These are phyloP conservation scores for Hycleus cichorii DNA, from an alignment of 1,140 invertebrate species.

Conservation along the genomic window DNA sequence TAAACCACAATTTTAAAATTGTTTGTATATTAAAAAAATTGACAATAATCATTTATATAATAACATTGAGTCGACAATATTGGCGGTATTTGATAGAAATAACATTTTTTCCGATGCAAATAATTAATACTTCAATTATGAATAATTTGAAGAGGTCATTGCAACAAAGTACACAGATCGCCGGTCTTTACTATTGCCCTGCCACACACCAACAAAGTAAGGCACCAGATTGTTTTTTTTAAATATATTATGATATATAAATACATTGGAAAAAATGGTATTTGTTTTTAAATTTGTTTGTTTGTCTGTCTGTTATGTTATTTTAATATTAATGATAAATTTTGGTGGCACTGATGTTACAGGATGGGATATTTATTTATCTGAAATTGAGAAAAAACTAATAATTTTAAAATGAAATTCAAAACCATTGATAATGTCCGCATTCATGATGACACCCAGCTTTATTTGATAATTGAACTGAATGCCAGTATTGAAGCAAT, in stretches of 20 bases:
- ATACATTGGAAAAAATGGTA: constrained; percentile 41
- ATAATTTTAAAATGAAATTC: background rate
- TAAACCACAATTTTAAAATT: constrained; percentile 18
- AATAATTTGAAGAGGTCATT: constrained; percentile 28
- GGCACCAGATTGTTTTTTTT: constrained; percentile 33
- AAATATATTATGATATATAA: constrained; percentile 26
- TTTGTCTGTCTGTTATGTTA: background rate
- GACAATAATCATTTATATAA: constrained; percentile 38
- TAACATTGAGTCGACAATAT: constrained; percentile 34
- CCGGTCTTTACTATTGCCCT: constrained; percentile 16
- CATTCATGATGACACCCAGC: constrained; percentile 14
- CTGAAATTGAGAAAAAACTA: constrained; percentile 20
- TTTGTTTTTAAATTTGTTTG: constrained; percentile 9
- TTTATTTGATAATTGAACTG: background rate
- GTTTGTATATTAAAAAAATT: constrained; percentile 40
- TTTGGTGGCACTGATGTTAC: constrained; percentile 36
- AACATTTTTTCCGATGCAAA: constrained; percentile 38
- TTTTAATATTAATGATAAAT: constrained; percentile 15
- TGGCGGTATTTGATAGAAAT: constrained; percentile 35
- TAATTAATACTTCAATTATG: constrained; percentile 20
- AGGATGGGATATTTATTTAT: constrained; percentile 9
- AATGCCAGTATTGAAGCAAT: constrained; percentile 18
- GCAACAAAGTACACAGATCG: constrained; percentile 17
- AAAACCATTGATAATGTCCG: constrained; percentile 6
- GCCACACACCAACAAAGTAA: constrained; percentile 36